Percentiles rank a stretch among this genome's conserved stretches.
phyloP scores from a whole-genome alignment of 2,113 vertebrate genomes.

The Aix galericulata region DNA sequence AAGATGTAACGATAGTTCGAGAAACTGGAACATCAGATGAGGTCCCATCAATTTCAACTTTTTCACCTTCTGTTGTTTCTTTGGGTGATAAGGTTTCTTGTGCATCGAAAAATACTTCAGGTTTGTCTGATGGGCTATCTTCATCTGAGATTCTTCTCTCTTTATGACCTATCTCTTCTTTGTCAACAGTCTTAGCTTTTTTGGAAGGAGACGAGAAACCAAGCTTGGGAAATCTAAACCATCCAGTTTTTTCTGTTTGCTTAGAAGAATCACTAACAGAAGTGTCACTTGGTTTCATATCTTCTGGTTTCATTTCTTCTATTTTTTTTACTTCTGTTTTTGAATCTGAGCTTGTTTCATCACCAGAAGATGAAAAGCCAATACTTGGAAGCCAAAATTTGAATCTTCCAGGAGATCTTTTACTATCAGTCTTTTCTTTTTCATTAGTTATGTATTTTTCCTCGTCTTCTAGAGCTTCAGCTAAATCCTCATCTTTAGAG shows the following conservation, averaged over 20 bases:
- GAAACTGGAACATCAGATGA: not conserved
- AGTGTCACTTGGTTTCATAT: conserved; percentile 16
- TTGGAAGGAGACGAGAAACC: conserved; percentile 77
- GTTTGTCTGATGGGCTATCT: conserved; percentile 47
- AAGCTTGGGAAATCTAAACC: conserved; percentile 79
- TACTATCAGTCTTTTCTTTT: conserved; percentile 43
- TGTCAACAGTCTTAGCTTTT: conserved; percentile 35
- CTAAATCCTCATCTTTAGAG: not conserved
- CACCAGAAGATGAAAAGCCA: conserved; percentile 72
- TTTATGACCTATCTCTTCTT: not conserved
- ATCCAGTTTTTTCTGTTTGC: conserved; percentile 70
- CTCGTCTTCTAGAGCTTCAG: not conserved
- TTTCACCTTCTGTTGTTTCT: conserved; percentile 34
- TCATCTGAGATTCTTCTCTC: conserved; percentile 56
- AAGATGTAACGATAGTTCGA: conserved; percentile 24
- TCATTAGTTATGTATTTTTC: not conserved
- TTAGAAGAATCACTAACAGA: conserved; percentile 15
- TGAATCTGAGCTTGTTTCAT: conserved; percentile 13
- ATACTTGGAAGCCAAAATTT: conserved; percentile 77
- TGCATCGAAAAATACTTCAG: conserved; percentile 74
- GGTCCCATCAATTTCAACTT: not conserved
- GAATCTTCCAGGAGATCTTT: conserved; percentile 67
- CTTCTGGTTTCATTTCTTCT: not conserved
- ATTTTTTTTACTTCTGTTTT: not conserved
- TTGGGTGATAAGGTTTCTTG: conserved; percentile 71